A percentile compares a stretch with the other conserved stretches of the same genome.
These are phyloP conservation scores for Sylvicola fuscatus DNA, from an alignment of 2,888 invertebrate genomes.

Conservation along the genomic window DNA sequence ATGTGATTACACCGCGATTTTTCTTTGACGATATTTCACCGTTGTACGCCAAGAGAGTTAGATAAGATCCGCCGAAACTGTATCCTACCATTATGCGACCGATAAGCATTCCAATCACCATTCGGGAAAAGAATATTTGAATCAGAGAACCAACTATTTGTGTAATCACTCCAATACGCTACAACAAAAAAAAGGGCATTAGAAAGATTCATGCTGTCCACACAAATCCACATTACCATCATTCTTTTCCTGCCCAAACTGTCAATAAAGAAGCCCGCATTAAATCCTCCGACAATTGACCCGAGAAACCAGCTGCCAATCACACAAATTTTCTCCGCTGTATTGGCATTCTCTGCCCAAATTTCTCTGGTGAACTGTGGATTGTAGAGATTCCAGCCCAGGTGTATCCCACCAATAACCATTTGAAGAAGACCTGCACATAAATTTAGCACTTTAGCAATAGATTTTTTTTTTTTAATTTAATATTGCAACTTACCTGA, in stretches of 20 bases:
- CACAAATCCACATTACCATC: neutral
- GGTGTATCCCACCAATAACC: neutral
- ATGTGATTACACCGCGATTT: neutral
- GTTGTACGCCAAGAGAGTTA: neutral
- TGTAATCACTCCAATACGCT: neutral
- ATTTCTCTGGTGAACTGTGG: neutral
- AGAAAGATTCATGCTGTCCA: neutral
- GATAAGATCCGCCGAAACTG: neutral
- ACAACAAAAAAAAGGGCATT: neutral
- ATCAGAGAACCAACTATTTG: slow-evolving; percentile 1
- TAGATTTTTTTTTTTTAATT: neutral
- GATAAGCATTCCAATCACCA: slow-evolving; percentile 1
- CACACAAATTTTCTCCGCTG: neutral
- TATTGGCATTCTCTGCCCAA: neutral
- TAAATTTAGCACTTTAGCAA: too few species aligned
- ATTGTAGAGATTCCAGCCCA: neutral
- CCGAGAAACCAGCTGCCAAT: slow-evolving; percentile 1
- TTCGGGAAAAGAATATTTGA: neutral
- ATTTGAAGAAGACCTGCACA: neutral
- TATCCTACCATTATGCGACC: neutral
- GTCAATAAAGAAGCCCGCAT: slow-evolving; percentile 2
- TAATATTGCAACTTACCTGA: neutral
- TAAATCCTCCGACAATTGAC: slow-evolving; percentile 2
- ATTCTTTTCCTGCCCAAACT: neutral
- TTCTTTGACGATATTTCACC: slow-evolving; percentile 1